Evolutionary conservation across 2,113 vertebrate genomes (phyloP).

Genomic region (Mionectes macconnelli): DNA sequence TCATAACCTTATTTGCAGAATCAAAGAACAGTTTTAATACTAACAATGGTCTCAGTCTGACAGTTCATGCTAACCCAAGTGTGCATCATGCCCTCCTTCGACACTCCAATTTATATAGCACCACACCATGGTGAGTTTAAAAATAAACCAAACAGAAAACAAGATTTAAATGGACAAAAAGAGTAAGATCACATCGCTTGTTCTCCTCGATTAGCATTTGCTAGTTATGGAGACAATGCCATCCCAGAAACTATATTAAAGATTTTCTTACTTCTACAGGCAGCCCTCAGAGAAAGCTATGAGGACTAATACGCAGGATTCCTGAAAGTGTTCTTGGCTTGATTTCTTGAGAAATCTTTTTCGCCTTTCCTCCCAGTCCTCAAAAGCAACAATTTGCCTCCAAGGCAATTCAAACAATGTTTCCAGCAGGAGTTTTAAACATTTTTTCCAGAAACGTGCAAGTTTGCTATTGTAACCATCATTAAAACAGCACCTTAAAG

Average conservation of each 20-base stretch:
- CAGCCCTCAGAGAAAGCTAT: neutral
- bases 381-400: constrained; percentile 25
- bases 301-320: neutral
- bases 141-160: neutral
- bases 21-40: constrained; percentile 47
- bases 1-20: constrained; percentile 58
- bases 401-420: constrained; percentile 7
- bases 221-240: neutral
- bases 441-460: neutral
- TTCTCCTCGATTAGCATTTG: neutral
- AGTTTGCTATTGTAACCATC: neutral
- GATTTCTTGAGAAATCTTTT: constrained; percentile 10
- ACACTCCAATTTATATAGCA: constrained; percentile 4
- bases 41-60: constrained; percentile 45
- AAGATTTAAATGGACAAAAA: neutral
- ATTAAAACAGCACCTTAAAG: neutral
- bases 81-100: constrained; percentile 18
- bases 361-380: neutral
- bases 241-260: neutral
- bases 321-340: constrained; percentile 32
- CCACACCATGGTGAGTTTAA: neutral
- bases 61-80: constrained; percentile 39
- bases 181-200: neutral
- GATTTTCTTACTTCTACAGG: neutral
- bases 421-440: neutral